Evolutionary conservation across 2,113 vertebrate genomes (phyloP).

Genomic region (Calcarius ornatus): DNA sequence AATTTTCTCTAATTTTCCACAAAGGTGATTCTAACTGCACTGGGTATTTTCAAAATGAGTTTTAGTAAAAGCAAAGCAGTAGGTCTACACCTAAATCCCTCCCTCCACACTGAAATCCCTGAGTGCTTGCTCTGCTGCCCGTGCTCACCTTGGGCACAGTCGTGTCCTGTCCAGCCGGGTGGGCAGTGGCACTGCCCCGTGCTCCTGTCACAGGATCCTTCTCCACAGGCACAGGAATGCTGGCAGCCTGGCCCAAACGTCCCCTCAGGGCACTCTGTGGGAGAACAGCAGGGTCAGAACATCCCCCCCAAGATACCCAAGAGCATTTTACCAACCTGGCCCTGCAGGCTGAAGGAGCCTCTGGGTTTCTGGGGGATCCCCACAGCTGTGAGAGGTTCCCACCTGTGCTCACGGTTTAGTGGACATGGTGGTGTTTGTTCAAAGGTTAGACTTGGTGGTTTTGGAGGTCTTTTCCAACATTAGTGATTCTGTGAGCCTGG

Average conservation of each 20-base stretch:
- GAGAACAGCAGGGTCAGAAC: neutral
- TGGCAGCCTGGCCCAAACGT: slow-evolving; percentile 81
- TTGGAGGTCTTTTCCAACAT: neutral
- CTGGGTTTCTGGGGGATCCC: neutral
- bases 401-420: fast-evolving
- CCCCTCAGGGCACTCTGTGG: slow-evolving; percentile 80
- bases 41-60: neutral
- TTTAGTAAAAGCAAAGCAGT: neutral
- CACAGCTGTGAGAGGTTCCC: neutral
- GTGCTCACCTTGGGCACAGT: slow-evolving; percentile 84
- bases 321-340: fast-evolving
- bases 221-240: slow-evolving; percentile 78
- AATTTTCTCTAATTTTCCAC: neutral
- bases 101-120: too few species aligned
- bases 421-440: neutral
- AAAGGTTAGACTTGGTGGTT: neutral
- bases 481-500: neutral
- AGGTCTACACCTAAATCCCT: neutral
- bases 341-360: neutral
- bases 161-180: slow-evolving; percentile 73
- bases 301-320: fast-evolving
- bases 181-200: slow-evolving; percentile 82
- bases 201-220: slow-evolving; percentile 77
- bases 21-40: neutral
- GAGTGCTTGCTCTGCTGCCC: neutral